Percentiles rank a stretch among this genome's conserved stretches.
Evolutionary conservation across 2,113 vertebrate species (phyloP).

Genomic region (Ptilorrhoa leucosticta): DNA sequence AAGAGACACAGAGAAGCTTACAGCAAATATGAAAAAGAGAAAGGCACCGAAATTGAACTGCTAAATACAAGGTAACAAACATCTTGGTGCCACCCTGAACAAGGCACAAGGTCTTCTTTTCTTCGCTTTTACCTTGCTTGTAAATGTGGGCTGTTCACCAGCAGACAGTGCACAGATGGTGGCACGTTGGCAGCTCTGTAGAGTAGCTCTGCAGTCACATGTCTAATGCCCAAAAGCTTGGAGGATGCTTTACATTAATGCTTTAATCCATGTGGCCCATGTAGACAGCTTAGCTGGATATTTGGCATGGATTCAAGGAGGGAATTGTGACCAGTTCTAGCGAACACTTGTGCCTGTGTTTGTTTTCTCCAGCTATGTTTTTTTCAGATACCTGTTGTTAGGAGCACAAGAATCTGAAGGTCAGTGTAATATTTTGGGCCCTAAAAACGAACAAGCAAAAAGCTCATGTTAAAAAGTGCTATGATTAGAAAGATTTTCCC

Average conservation of each 20-base stretch:
- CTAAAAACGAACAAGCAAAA: not conserved
- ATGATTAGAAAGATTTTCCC: not conserved
- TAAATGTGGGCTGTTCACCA: not conserved
- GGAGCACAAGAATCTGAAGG: not conserved
- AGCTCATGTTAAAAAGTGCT: not conserved
- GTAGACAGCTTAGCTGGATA: not conserved
- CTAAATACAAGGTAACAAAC: conserved; percentile 82
- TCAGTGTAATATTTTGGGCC: not conserved
- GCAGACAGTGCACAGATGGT: conserved; percentile 8
- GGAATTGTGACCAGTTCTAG: not conserved
- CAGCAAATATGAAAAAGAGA: conserved; percentile 88
- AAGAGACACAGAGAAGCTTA: conserved; percentile 87
- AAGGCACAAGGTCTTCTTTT: not conserved
- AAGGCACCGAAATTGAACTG: conserved; percentile 86
- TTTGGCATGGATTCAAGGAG: conserved; percentile 17
- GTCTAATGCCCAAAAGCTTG: conserved; percentile 7
- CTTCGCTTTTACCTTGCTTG: not conserved
- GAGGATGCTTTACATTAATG: conserved; percentile 29
- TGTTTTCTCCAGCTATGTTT: not conserved
- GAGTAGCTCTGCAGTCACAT: not conserved
- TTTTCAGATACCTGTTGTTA: not conserved
- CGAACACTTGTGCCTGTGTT: not conserved
- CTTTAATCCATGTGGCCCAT: not conserved
- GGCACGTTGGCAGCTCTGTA: not conserved
- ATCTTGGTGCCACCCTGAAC: not conserved